phyloP scores from a whole-genome alignment of 2,113 vertebrate species.

The Thoracochromis brauschi region DNA sequence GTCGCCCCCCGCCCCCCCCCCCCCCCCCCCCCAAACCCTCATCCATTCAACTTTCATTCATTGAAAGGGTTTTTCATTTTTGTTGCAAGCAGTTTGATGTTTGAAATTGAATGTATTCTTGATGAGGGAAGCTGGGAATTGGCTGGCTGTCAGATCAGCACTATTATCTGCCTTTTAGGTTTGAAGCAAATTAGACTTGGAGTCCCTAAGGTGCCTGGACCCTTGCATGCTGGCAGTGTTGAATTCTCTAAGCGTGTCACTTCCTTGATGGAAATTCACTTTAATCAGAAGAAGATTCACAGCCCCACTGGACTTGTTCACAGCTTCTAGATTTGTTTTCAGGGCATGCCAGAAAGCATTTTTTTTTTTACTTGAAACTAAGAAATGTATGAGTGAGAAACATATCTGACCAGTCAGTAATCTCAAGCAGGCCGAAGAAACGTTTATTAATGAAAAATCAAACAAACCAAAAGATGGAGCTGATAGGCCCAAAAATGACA shows the following conservation, averaged over 20 bases:
- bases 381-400: neutral
- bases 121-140: conserved; percentile 63
- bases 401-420: neutral
- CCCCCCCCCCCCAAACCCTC: neutral
- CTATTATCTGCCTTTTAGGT: conserved; percentile 67
- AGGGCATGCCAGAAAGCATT: neutral
- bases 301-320: conserved; percentile 25
- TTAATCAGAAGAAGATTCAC: conserved; percentile 57
- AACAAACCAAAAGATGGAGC: neutral
- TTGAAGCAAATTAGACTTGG: conserved; percentile 63
- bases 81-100: conserved; percentile 54
- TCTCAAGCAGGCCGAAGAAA: neutral
- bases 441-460: neutral
- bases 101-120: conserved; percentile 59
- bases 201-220: conserved; percentile 57
- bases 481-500: neutral
- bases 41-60: conserved; percentile 22
- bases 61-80: conserved; percentile 46
- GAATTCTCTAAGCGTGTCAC: conserved; percentile 46
- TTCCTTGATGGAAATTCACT: conserved; percentile 61
- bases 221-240: conserved; percentile 17
- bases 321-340: conserved; percentile 46
- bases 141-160: conserved; percentile 60
- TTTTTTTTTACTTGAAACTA: neutral
- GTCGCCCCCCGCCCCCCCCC: no score